Base-by-base conservation (phyloP, 2,113 vertebrate genomes). In the Sander vitreus region DNA sequence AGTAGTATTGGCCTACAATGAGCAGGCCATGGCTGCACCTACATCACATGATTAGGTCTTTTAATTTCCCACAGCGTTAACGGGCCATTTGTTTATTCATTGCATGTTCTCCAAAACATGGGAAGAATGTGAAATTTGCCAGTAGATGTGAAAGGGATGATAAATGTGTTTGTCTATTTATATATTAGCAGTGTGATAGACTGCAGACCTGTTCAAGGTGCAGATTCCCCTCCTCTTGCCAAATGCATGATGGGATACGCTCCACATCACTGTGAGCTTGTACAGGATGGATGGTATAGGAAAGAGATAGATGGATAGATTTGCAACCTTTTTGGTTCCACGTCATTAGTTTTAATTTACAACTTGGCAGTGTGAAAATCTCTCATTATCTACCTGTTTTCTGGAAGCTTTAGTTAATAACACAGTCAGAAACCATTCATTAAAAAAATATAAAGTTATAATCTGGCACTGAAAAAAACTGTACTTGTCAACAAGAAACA, bases 21-120 rank as follows among this genome's bases (percentile, higher is more conserved):
- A 89, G 51, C 73, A 58, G 64, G 82, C 83, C 65, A 68, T 43
- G 68, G 55, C 73, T 84, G 87, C 82, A 83, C 75, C 82, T 84
- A 78, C 89, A 91, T 91, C 86, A 80, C 79, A 85, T 77, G 88
- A 92, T 90, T 71, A 70, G 43, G 68, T 79, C 88, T 87, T 89
- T 85, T 89, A 75, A 93, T 81, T 85, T 83, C 65, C 54, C 81
- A 82, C 71, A 60, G 45, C n/a, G 27, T 59, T 30, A 75, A 78
- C 51, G 25, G 39, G n/a, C 59, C 57, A 18, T 73, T 45, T n/a
- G 16, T 48, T 10, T 48, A 50, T 50, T 55, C n/a, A 13, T 39
- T 67, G 14, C 27, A n/a, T 59, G 18, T 86, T 79, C 53, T 51
- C 25, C 14, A 64, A 76, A 81, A 88, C 84, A 73, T 1, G 25